phyloP scores from a whole-genome alignment of 2,113 vertebrate species.

The Arenaria interpres region DNA sequence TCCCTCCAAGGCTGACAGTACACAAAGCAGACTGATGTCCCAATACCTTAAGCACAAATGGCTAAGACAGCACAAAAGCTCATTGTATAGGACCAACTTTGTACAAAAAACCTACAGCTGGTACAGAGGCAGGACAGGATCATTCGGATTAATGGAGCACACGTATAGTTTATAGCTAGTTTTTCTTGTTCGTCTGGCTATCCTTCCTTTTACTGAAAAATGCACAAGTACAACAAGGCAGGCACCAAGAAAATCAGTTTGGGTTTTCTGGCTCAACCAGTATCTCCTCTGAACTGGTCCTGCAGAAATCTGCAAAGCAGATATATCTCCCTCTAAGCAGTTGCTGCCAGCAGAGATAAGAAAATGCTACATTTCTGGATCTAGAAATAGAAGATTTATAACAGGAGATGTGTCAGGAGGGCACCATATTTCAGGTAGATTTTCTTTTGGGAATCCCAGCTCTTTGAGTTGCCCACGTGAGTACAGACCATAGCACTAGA shows the following conservation, averaged over 20 bases:
- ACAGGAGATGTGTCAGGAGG: background rate
- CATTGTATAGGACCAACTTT: background rate
- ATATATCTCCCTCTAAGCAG: background rate
- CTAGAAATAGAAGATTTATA: background rate
- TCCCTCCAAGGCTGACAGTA: background rate
- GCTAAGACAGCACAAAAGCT: background rate
- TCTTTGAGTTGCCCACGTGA: rapidly evolving
- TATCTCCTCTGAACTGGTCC: background rate
- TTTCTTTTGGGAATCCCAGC: background rate
- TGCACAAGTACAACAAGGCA: background rate
- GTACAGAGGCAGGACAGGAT: background rate
- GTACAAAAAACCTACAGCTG: background rate
- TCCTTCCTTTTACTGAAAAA: slow-evolving; percentile 30
- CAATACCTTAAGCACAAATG: background rate
- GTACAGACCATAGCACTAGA: background rate
- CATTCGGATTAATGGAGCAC: background rate
- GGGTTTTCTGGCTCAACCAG: background rate
- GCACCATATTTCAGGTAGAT: background rate
- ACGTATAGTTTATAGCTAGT: background rate
- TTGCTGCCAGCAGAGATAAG: background rate
- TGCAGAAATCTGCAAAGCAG: background rate
- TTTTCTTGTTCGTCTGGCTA: slow-evolving; percentile 52
- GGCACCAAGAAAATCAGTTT: background rate
- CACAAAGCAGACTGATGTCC: background rate
- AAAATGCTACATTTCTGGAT: background rate